Evolutionary conservation across 2,888 invertebrate genomes (phyloP).

Genomic region (Polia nebulosa): DNA sequence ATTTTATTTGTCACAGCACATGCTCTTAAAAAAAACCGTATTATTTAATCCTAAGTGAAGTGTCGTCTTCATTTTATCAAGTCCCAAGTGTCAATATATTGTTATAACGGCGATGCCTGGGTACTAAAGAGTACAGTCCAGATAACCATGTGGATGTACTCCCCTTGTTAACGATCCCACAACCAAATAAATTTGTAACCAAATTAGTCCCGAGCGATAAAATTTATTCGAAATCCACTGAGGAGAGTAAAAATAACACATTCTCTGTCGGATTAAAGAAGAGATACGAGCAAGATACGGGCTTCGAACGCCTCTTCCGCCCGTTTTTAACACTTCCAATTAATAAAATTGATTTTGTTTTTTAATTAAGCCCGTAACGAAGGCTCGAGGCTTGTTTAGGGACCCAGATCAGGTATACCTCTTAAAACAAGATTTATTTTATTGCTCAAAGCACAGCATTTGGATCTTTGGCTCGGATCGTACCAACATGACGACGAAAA

Average conservation of each 20-base stretch:
- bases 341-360: conserved; percentile 91
- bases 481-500: conserved; percentile 75
- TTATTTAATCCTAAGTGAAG: conserved; percentile 90
- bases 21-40: conserved; percentile 84
- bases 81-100: conserved; percentile 88
- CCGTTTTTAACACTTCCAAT: conserved; percentile 91
- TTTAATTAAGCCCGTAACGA: conserved; percentile 90
- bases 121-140: conserved; percentile 87
- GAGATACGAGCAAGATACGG: conserved; percentile 89
- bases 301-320: conserved; percentile 87
- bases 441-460: conserved; percentile 87
- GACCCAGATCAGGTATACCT: conserved; percentile 85
- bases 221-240: conserved; percentile 91
- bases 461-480: conserved; percentile 77
- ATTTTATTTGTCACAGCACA: conserved; percentile 81
- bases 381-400: conserved; percentile 85
- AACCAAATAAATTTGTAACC: conserved; percentile 91
- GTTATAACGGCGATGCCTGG: conserved; percentile 87
- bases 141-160: conserved; percentile 89
- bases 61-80: conserved; percentile 90
- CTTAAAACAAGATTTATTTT: conserved; percentile 90
- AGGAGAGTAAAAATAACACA: conserved; percentile 91
- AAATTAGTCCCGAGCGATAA: conserved; percentile 91
- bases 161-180: conserved; percentile 90
- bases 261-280: conserved; percentile 90